Base-by-base conservation (phyloP, 2,113 vertebrate genomes). In the Spea multiplicata region DNA sequence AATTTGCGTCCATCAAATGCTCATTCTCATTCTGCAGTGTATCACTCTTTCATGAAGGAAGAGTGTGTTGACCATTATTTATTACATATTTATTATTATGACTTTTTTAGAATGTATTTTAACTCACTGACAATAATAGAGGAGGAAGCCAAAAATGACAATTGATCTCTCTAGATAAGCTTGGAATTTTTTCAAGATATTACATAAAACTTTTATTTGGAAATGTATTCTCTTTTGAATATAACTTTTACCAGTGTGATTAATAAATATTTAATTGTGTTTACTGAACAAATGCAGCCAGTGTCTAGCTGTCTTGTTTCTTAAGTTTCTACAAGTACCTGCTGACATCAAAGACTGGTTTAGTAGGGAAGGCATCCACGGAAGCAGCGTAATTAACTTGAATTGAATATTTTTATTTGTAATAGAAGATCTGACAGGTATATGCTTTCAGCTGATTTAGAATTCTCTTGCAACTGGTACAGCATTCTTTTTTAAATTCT, bases 381-480 rank as follows among this genome's bases (percentile, higher is more conserved):
- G 88, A 90, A 89, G 79, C 82, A 77, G n/a, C 81, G 82, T 81
- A 88, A 88, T 89, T 90, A 87, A 87, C 80, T 86, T 76, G 83
- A 78, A 82, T 85, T 87, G 77, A 81, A 76, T 88, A 30, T 87
- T 86, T 85, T 83, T 84, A 78, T 88, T 87, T 89, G 73, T 88
- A 91, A 88, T 89, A 81, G 85, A 86, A 30, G 4, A 57, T 78
- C 89, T 86, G 84, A 88, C 84, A 85, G 81, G 61, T 86, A 71
- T 83, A 64, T 75, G 83, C 80, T 71, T 87, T 86, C 72, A 83
- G 81, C 68, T 91, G 88, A 90, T 90, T 81, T 65, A 84, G 83
- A 88, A 89, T 92, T 93, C 88, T 86, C 68, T 92, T 89, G 85
- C 79, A 86, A 91, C 87, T 89, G 90, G 84, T 83, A 84, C 76